Conservation (phyloP, 30 jellyfish, hydroid and myxozoan species). For the Turritopsis dohrnii region DNA sequence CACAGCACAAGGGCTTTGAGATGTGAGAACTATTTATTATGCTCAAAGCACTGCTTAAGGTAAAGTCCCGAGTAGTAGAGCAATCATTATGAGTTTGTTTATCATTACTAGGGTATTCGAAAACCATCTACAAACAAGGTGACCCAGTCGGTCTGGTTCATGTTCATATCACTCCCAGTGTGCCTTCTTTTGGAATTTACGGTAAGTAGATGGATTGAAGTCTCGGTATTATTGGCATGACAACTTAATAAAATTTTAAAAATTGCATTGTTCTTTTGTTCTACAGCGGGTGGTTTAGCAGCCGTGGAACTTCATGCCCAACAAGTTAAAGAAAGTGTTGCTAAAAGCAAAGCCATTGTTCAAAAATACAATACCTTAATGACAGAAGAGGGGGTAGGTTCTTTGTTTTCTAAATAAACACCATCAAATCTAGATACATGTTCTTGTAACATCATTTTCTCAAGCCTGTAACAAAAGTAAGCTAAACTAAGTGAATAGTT, state of each 20-base stretch:
- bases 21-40: background rate
- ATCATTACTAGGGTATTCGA: conserved; percentile 54
- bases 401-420: no score
- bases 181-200: conserved; percentile 55
- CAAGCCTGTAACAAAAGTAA: no score
- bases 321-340: conserved; percentile 67
- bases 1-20: background rate
- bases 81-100: no score
- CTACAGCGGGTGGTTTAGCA: conserved; percentile 1
- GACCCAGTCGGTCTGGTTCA: conserved; percentile 49
- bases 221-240: background rate
- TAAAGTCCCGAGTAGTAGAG: no score
- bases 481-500: no score
- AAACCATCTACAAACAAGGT: conserved; percentile 50
- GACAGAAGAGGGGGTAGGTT: conserved; percentile 50
- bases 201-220: conserved; percentile 37
- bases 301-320: conserved; percentile 45
- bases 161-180: conserved; percentile 54
- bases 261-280: background rate
- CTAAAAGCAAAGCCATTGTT: conserved; percentile 53
- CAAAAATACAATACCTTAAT: conserved; percentile 46
- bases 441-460: no score
- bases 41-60: no score
- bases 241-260: background rate
- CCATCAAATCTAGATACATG: background rate